Conservation (phyloP, 2,113 vertebrate species). For the Brachirus orientalis region DNA sequence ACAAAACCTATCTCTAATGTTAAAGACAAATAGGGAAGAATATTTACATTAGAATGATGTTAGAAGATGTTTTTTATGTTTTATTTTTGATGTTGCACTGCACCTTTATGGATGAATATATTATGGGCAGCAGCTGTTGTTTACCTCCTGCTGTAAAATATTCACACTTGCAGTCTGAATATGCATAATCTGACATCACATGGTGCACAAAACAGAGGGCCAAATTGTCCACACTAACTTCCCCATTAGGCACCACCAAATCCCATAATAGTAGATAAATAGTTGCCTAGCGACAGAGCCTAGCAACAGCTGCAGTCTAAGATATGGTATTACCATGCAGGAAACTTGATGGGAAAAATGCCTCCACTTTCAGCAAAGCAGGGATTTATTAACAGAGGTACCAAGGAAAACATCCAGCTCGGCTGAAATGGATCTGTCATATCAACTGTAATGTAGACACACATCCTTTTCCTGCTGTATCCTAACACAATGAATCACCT, state of each 20-base stretch:
- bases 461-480: slow-evolving; percentile 62
- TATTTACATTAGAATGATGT: no score
- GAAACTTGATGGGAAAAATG: slow-evolving; percentile 48
- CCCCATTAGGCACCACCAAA: slow-evolving; percentile 46
- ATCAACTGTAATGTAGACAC: slow-evolving; percentile 72
- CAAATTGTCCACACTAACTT: slow-evolving; percentile 57
- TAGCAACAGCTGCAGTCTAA: slow-evolving; percentile 58
- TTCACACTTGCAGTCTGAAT: slow-evolving; percentile 31
- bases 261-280: slow-evolving; percentile 74
- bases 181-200: slow-evolving; percentile 44
- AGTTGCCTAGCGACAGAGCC: slow-evolving; percentile 66
- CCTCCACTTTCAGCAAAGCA: slow-evolving; percentile 65
- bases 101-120: background rate
- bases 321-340: slow-evolving; percentile 56
- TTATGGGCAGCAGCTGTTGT: slow-evolving; percentile 40
- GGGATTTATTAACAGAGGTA: slow-evolving; percentile 69
- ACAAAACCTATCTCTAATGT: background rate
- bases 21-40: no score
- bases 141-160: slow-evolving; percentile 24
- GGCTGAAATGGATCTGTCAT: slow-evolving; percentile 72
- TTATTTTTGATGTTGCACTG: background rate
- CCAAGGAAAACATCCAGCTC: slow-evolving; percentile 65
- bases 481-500: slow-evolving; percentile 67
- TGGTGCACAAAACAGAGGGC: slow-evolving; percentile 44
- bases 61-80: slow-evolving; percentile 7